phyloP scores from a whole-genome alignment of 2,797 vertebrate genomes.

The Rhabdophis nuchalis region DNA sequence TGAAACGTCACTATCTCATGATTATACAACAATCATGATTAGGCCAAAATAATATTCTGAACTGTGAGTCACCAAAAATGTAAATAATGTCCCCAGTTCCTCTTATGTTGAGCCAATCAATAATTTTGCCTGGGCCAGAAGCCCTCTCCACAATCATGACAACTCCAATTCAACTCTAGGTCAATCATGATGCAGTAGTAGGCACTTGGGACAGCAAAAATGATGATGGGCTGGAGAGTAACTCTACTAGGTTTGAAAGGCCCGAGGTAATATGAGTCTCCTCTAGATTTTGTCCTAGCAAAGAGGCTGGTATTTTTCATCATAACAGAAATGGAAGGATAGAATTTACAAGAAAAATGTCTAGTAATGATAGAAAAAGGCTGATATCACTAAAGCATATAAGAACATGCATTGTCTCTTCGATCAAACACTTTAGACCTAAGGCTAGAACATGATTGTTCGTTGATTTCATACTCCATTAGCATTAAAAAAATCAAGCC shows the following conservation, averaged over 20 bases:
- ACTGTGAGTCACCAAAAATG: background rate
- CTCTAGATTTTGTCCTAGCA: background rate
- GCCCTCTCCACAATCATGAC: slow-evolving; percentile 33
- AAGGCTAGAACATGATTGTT: background rate
- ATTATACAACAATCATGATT: background rate
- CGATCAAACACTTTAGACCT: background rate
- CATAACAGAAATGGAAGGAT: background rate
- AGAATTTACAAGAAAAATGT: background rate
- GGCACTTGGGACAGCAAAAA: slow-evolving; percentile 29
- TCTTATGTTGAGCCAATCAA: background rate
- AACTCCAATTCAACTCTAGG: slow-evolving; percentile 45
- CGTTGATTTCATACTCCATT: background rate
- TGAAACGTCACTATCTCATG: background rate
- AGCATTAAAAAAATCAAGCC: background rate
- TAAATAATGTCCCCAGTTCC: background rate
- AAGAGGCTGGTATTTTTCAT: background rate
- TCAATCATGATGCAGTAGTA: slow-evolving; percentile 63
- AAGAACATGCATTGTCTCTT: background rate
- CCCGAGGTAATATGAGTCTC: background rate
- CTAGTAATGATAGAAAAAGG: too few species aligned
- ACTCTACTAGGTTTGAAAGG: slow-evolving; percentile 35
- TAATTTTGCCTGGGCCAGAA: slow-evolving; percentile 48
- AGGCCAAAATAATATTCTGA: background rate
- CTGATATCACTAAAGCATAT: background rate
- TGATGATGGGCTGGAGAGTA: slow-evolving; percentile 24